phyloP scores from a whole-genome alignment of 1,140 invertebrate species.

The Caerostris extrusa region DNA sequence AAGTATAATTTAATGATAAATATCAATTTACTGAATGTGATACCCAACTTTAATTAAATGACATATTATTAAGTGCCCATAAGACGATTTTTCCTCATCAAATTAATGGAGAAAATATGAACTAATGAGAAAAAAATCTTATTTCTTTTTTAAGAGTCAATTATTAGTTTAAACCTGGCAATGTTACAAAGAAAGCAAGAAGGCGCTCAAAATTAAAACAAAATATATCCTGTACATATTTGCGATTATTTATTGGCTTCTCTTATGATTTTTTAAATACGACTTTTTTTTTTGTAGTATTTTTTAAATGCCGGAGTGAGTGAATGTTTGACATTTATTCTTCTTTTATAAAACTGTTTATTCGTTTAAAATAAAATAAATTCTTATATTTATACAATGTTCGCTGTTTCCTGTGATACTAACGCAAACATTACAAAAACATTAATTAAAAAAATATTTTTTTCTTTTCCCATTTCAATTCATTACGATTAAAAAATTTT shows the following conservation, averaged over 20 bases:
- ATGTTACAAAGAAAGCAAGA: background rate
- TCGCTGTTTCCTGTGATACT: background rate
- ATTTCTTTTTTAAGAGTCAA: background rate
- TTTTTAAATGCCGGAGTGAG: background rate
- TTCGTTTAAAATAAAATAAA: background rate
- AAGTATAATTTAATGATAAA: background rate
- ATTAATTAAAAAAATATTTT: no score
- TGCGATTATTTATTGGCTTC: background rate
- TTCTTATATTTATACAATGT: background rate
- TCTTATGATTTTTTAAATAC: no score
- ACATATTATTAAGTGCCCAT: no score
- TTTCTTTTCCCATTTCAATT: no score
- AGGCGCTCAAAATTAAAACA: constrained; percentile 19
- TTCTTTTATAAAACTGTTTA: background rate
- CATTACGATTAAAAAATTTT: no score
- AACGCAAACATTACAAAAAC: no score
- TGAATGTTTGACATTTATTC: background rate
- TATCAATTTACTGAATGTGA: background rate
- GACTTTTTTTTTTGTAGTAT: background rate
- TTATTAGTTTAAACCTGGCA: background rate
- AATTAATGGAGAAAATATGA: background rate
- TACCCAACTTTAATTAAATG: no score
- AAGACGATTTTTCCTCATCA: background rate
- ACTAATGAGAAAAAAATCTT: background rate
- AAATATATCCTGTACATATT: background rate